phyloP scores from a whole-genome alignment of 2,888 invertebrate genomes.

The Andrena marginata region DNA sequence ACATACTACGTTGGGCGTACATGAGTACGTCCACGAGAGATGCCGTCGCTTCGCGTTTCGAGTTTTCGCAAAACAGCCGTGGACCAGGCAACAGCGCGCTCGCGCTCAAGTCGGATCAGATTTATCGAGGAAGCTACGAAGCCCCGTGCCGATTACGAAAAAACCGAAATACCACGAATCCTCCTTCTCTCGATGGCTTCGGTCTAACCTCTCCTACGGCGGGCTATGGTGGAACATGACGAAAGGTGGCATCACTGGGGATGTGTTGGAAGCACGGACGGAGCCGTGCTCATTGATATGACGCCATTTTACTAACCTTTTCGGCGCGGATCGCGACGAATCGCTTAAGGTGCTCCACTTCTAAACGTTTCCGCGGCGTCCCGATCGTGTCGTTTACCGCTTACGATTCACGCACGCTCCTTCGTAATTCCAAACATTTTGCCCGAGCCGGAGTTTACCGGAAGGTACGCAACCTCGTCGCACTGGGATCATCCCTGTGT shows the following conservation, averaged over 20 bases:
- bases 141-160: slow-evolving; percentile 13
- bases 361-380: slow-evolving; percentile 36
- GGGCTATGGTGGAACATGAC: slow-evolving; percentile 72
- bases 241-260: slow-evolving; percentile 82
- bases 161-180: neutral
- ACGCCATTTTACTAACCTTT: slow-evolving; percentile 85
- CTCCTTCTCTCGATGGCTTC: slow-evolving; percentile 24
- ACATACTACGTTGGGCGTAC: slow-evolving; percentile 62
- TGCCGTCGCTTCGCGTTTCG: slow-evolving; percentile 71
- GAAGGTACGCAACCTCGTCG: slow-evolving; percentile 58
- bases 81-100: slow-evolving; percentile 54
- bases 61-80: slow-evolving; percentile 68
- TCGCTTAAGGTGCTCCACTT: slow-evolving; percentile 55
- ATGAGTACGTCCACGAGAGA: slow-evolving; percentile 69
- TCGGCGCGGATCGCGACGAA: slow-evolving; percentile 75
- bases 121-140: slow-evolving; percentile 34
- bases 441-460: slow-evolving; percentile 44
- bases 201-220: slow-evolving; percentile 73
- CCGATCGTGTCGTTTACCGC: slow-evolving; percentile 28
- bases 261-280: slow-evolving; percentile 73
- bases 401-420: slow-evolving; percentile 26
- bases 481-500: slow-evolving; percentile 51
- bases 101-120: slow-evolving; percentile 55
- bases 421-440: slow-evolving; percentile 34
- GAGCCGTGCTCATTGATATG: slow-evolving; percentile 79